phyloP scores from a whole-genome alignment of 2,888 invertebrate species.

The Trichacis sp. region DNA sequence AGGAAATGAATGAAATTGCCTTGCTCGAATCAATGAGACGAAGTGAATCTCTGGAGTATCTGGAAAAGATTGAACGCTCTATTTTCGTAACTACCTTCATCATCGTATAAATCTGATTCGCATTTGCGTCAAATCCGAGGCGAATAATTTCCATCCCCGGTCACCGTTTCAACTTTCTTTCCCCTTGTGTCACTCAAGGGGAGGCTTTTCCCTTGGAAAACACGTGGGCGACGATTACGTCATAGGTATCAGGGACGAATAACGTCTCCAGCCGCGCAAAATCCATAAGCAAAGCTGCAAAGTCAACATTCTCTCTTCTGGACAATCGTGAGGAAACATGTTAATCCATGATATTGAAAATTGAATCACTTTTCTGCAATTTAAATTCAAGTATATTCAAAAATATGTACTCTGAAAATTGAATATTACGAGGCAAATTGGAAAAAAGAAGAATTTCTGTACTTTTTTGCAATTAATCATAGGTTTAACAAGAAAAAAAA shows the following conservation, averaged over 20 bases:
- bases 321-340: too few relatives aligned
- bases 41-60: background rate
- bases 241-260: constrained; percentile 27
- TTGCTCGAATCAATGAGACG: too few relatives aligned
- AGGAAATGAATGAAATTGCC: too few relatives aligned
- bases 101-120: constrained; percentile 27
- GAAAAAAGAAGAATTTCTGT: too few relatives aligned
- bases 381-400: too few relatives aligned
- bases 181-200: background rate
- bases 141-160: constrained; percentile 29
- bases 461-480: too few relatives aligned
- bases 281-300: background rate
- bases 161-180: constrained; percentile 25
- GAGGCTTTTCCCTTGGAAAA: background rate
- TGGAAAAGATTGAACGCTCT: constrained; percentile 27
- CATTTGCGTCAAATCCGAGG: constrained; percentile 29
- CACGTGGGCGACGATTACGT: constrained; percentile 32
- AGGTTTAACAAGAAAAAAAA: too few relatives aligned
- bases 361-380: too few relatives aligned
- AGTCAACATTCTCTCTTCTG: background rate
- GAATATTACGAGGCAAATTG: too few relatives aligned
- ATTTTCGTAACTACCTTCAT: constrained; percentile 28
- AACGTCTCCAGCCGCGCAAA: constrained; percentile 8
- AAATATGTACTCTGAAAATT: too few relatives aligned
- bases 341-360: too few relatives aligned